A percentile compares a stretch with the other conserved stretches of the same genome.
These are phyloP conservation scores for Parambassis ranga DNA, from an alignment of 2,797 vertebrate species.

Conservation along the genomic window DNA sequence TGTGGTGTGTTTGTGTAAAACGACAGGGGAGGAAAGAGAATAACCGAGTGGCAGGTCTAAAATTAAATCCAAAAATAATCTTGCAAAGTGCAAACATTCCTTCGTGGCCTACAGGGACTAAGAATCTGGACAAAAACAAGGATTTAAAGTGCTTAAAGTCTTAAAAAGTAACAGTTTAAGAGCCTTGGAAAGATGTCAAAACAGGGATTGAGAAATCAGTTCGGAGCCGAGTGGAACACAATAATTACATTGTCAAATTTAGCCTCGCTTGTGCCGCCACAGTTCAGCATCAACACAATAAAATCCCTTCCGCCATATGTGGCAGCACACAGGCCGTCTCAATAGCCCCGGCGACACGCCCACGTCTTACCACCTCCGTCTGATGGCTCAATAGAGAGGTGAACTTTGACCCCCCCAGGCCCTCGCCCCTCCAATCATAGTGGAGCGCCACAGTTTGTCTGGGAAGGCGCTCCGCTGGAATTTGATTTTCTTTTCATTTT, in stretches of 20 bases:
- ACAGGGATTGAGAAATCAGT: conserved; percentile 52
- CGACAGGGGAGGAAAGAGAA: conserved; percentile 4
- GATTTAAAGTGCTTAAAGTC: conserved; percentile 70
- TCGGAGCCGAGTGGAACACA: conserved; percentile 40
- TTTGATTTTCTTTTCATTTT: conserved; percentile 50
- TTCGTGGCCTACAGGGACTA: conserved; percentile 32
- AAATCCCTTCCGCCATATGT: conserved; percentile 55
- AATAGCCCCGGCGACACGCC: conserved; percentile 61
- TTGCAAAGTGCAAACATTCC: conserved; percentile 55
- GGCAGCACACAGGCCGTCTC: conserved; percentile 44
- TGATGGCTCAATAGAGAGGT: conserved; percentile 80
- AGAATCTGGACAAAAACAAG: conserved; percentile 51
- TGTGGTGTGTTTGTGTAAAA: conserved; percentile 24
- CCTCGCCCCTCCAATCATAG: conserved; percentile 20
- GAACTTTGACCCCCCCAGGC: conserved; percentile 72
- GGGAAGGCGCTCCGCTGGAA: conserved; percentile 40
- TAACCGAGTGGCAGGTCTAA: conserved; percentile 4
- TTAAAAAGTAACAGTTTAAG: conserved; percentile 64
- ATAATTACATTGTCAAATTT: conserved; percentile 61
- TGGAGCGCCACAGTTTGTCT: conserved; percentile 53
- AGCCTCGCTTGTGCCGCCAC: conserved; percentile 47
- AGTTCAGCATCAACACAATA: conserved; percentile 74
- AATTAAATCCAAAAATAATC: conserved; percentile 61
- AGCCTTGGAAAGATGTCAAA: conserved; percentile 63
- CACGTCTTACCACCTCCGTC: conserved; percentile 53